Evolutionary conservation across 2,797 vertebrate genomes (phyloP).

Genomic region (Simalia tracyae): DNA sequence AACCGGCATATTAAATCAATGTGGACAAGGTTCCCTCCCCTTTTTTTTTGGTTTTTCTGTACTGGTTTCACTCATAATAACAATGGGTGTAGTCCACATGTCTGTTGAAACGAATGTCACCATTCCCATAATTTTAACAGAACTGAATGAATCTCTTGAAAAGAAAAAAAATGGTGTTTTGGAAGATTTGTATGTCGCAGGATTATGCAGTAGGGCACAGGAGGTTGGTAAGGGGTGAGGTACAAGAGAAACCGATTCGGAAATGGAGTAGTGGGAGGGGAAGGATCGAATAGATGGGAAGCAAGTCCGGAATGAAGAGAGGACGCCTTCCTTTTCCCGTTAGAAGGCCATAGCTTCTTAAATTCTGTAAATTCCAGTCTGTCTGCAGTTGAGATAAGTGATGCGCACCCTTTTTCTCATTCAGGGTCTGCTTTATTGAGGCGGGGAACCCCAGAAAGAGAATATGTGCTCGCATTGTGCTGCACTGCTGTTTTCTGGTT

Average conservation of each 20-base stretch:
- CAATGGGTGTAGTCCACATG: not conserved
- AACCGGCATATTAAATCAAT: conserved; percentile 5
- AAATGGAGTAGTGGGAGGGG: not conserved
- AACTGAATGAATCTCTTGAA: not conserved
- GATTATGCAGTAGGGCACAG: conserved; percentile 6
- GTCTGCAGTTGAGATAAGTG: not conserved
- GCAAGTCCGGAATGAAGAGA: not conserved
- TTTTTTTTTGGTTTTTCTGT: not conserved
- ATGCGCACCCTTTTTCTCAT: not conserved
- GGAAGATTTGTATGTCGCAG: not conserved
- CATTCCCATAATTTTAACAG: not conserved
- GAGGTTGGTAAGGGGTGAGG: not conserved
- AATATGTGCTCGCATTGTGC: not conserved
- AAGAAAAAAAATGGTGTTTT: not conserved
- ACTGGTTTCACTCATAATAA: not conserved
- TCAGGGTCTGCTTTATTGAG: not conserved
- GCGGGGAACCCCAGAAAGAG: conserved; percentile 18
- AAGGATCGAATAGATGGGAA: not conserved
- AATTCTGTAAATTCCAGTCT: not conserved
- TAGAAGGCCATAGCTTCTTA: not conserved
- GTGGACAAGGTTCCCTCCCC: not conserved
- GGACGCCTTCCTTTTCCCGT: too few relatives aligned
- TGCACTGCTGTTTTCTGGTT: not conserved
- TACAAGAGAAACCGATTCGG: not conserved
- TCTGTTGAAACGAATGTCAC: not conserved